Evolutionary conservation across 2,888 invertebrate genomes (phyloP).

Genomic region (Thyatira batis): DNA sequence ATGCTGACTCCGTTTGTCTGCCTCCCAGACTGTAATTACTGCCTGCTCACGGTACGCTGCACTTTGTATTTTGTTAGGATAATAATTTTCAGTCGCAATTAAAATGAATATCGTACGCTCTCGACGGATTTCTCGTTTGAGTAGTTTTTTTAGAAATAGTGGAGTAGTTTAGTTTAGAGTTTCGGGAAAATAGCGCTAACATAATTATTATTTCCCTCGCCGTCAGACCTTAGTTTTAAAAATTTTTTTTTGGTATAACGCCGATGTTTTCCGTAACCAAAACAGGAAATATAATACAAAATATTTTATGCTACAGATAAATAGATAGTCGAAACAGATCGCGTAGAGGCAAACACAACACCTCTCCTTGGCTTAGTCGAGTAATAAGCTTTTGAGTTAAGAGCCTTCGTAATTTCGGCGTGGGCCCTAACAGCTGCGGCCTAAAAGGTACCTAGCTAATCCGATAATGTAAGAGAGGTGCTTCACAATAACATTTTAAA

Average conservation of each 20-base stretch:
- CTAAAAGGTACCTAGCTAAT: constrained; percentile 58
- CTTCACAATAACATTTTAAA: constrained; percentile 45
- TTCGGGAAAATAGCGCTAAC: too few species aligned
- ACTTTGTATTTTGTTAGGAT: background rate
- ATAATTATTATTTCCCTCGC: too few species aligned
- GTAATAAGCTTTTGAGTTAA: constrained; percentile 34
- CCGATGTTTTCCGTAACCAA: background rate
- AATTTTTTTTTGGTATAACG: too few species aligned
- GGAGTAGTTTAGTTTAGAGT: too few species aligned
- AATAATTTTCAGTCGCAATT: background rate
- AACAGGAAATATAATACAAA: background rate
- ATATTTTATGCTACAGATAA: background rate
- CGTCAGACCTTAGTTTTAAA: too few species aligned
- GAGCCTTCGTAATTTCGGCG: constrained; percentile 41
- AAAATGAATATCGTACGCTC: background rate
- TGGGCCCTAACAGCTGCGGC: constrained; percentile 51
- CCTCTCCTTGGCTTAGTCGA: constrained; percentile 22
- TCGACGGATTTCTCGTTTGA: too few species aligned
- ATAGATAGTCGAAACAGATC: constrained; percentile 23
- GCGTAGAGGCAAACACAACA: constrained; percentile 16
- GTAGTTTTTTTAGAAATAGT: background rate
- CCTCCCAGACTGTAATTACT: background rate
- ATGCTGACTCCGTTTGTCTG: constrained; percentile 7
- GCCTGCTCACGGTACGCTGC: constrained; percentile 1
- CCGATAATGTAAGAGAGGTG: constrained; percentile 51